Percentiles rank a stretch among this genome's conserved stretches.
phyloP scores from a whole-genome alignment of 2,888 invertebrate species.

The Kryphioiulus occultus region DNA sequence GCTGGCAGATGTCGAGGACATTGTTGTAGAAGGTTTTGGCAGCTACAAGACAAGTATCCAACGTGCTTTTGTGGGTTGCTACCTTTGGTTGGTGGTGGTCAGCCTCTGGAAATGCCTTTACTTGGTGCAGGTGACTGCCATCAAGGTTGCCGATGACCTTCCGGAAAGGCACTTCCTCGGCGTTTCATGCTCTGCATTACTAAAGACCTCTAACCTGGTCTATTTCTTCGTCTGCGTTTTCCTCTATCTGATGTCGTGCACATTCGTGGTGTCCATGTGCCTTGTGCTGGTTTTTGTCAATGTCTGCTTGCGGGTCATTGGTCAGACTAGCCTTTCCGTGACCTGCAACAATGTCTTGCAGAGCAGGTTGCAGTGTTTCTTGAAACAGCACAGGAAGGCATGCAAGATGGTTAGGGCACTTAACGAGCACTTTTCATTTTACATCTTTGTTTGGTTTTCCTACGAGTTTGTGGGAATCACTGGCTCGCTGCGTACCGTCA shows the following conservation, averaged over 20 bases:
- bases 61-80: not conserved
- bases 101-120: not conserved
- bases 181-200: not conserved
- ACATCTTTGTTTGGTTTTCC: not conserved
- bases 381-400: not conserved
- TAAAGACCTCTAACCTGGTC: not conserved
- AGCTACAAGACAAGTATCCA: not conserved
- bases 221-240: not conserved
- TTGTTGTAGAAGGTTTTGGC: not conserved
- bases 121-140: not conserved
- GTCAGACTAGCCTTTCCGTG: not conserved
- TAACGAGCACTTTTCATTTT: not conserved
- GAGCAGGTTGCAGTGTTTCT: not conserved
- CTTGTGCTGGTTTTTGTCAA: not conserved
- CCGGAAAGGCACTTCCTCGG: not conserved
- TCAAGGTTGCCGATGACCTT: not conserved
- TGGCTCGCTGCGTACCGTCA: not conserved
- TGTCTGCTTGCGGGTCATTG: not conserved
- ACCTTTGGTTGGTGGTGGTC: not conserved
- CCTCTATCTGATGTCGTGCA: not conserved
- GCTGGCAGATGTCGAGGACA: not conserved
- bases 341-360: conserved; percentile 7
- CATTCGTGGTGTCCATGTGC: not conserved
- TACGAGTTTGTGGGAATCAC: conserved; percentile 8
- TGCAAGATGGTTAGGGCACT: not conserved